Conservation (phyloP, 2,797 vertebrate genomes). For the Sebastes steindachneri region DNA sequence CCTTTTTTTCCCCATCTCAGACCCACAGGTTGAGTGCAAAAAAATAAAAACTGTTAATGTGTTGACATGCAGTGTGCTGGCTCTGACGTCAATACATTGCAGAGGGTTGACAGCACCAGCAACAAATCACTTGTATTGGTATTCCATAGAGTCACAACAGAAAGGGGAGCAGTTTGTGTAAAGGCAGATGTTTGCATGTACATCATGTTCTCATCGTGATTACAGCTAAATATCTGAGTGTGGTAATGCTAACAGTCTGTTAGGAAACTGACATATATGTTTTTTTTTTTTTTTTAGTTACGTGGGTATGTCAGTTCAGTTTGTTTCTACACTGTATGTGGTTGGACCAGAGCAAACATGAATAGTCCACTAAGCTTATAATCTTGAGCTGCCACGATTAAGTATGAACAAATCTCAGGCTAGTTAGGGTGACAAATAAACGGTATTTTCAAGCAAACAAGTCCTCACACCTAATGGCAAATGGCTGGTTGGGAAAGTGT, state of each 20-base stretch:
- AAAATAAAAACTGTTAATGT: conserved; percentile 27
- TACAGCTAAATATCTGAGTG: background rate
- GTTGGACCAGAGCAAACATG: background rate
- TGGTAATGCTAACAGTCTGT: background rate
- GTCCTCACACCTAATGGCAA: background rate
- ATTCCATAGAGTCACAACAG: background rate
- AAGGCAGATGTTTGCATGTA: background rate
- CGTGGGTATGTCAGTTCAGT: background rate
- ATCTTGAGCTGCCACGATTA: background rate
- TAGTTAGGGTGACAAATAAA: background rate
- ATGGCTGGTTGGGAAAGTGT: background rate
- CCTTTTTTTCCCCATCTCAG: background rate
- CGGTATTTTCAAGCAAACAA: background rate
- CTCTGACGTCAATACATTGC: background rate
- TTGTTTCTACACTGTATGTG: background rate
- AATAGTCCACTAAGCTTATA: background rate
- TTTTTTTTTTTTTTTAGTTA: background rate
- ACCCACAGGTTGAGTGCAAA: background rate
- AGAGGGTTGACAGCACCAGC: background rate
- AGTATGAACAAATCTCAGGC: background rate
- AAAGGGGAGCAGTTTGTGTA: background rate
- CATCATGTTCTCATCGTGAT: background rate
- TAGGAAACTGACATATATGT: background rate
- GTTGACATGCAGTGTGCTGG: conserved; percentile 10
- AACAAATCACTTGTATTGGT: background rate